Evolutionary conservation across 2,888 invertebrate species (phyloP).

Genomic region (Mactromeris polynyma): DNA sequence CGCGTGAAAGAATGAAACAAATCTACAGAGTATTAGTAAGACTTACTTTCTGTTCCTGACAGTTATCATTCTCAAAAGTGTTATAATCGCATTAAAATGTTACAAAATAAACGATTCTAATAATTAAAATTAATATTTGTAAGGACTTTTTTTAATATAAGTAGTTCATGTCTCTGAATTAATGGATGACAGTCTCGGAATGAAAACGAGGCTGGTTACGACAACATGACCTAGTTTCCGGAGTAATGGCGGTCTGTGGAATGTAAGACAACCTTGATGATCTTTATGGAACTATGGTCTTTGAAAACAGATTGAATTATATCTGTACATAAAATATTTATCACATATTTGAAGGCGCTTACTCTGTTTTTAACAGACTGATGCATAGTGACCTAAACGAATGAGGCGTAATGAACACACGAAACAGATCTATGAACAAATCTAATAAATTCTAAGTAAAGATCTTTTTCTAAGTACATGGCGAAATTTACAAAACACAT

Average conservation of each 20-base stretch:
- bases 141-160: too few relatives aligned
- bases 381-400: not conserved
- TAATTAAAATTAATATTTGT: too few relatives aligned
- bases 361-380: not conserved
- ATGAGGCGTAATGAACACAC: not conserved
- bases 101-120: too few relatives aligned
- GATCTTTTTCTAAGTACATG: not conserved
- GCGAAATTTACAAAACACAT: not conserved
- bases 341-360: not conserved
- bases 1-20: not conserved
- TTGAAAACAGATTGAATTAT: not conserved
- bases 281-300: not conserved
- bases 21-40: not conserved
- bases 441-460: slow-evolving; percentile 5
- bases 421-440: not conserved
- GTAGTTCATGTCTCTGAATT: too few relatives aligned
- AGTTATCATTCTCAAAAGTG: not conserved
- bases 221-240: not conserved
- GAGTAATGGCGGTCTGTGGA: not conserved
- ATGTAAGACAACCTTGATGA: not conserved
- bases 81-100: not conserved
- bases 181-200: too few relatives aligned
- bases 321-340: not conserved
- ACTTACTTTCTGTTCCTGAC: not conserved
- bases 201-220: not conserved